Base-by-base conservation (phyloP, 92 coral and sea anemone species). In the Porites evermanni region DNA sequence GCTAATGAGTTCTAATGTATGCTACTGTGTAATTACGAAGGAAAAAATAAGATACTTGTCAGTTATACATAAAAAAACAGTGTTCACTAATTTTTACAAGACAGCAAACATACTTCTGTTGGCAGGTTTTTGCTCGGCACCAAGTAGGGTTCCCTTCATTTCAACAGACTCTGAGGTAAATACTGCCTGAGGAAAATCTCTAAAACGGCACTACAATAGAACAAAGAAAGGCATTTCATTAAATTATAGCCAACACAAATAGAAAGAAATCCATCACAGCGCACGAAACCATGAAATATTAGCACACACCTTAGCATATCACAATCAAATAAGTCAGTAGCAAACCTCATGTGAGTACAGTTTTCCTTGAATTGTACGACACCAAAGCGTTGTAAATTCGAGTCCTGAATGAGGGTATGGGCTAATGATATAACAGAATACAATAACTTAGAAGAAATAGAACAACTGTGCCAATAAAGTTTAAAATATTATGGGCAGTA, bases 131-230 rank as follows among this genome's bases (percentile, higher is more conserved):
- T 97, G 98, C 51, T 97, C 99, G 23, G 99, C 99, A 51, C 98
- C 99, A 77, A 97, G 90, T 10, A 97, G 90, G 18, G 90, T 94
- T 12, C 99, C 99, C 70, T 92, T 84, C 67, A 97, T 63, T 79
- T 80, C 89, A 69, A 97, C 88, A 13, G 92, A 89, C 29, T 91
- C 86, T 24, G 98, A 95, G 4, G 95, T 86, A 75, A 97, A 95
- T 26, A 97, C 88, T n/a, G 99, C 94, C 79, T 94, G 94, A 20
- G 98, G 96, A 73, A 95, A 97, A 89, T 97, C 99, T 53, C 99
- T 91, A 0, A 97, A 87, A 50, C 93, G 87, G 68, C 92, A 93
- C 99, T 97, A 71, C 12, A 72, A 29, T 10, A 12, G 21, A 47
- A 9, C 26, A 51, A 59, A 61, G 6, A 44, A 20, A 54, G 4